A percentile compares a stretch with the other conserved stretches of the same genome.
Evolutionary conservation across 1,140 invertebrate species (phyloP).

Genomic region (Drosophila pachea): DNA sequence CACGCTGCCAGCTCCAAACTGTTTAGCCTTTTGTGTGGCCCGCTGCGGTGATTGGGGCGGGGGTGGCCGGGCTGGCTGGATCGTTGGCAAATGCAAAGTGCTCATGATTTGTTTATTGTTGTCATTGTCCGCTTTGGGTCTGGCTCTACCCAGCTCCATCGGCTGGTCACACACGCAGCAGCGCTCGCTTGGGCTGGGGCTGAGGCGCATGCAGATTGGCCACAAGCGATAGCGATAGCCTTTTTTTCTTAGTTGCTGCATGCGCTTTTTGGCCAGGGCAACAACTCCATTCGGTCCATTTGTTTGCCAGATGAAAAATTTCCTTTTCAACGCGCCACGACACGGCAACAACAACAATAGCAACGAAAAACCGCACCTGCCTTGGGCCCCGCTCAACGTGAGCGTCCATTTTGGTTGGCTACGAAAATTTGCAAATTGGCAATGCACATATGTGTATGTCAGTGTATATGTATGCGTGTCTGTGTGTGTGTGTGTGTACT

Average conservation of each 20-base stretch:
- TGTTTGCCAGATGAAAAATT: slow-evolving; percentile 71
- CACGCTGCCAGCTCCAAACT: slow-evolving; percentile 46
- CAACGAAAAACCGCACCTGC: slow-evolving; percentile 40
- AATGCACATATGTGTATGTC: slow-evolving; percentile 20
- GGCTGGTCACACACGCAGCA: slow-evolving; percentile 26
- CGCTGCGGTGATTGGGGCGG: slow-evolving; percentile 1
- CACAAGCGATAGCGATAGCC: slow-evolving; percentile 74
- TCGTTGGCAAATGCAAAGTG: slow-evolving; percentile 56
- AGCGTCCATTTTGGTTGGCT: slow-evolving; percentile 49
- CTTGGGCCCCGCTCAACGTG: slow-evolving; percentile 20
- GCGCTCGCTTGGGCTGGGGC: slow-evolving; percentile 5
- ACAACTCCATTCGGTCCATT: slow-evolving; percentile 55
- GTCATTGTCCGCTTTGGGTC: slow-evolving; percentile 53
- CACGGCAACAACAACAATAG: slow-evolving; percentile 13
- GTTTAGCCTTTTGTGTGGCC: slow-evolving; percentile 55
- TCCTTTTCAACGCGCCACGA: slow-evolving; percentile 63
- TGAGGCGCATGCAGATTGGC: slow-evolving; percentile 70
- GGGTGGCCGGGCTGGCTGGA: not conserved
- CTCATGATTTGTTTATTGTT: slow-evolving; percentile 75
- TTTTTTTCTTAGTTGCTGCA: slow-evolving; percentile 55
- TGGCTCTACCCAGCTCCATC: slow-evolving; percentile 16
- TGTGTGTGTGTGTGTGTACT: slow-evolving; percentile 7
- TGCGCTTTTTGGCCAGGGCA: slow-evolving; percentile 35
- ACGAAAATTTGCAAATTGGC: slow-evolving; percentile 74
- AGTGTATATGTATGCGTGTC: not conserved